phyloP scores from a whole-genome alignment of 2,797 vertebrate species.

The Manis crassicaudata region DNA sequence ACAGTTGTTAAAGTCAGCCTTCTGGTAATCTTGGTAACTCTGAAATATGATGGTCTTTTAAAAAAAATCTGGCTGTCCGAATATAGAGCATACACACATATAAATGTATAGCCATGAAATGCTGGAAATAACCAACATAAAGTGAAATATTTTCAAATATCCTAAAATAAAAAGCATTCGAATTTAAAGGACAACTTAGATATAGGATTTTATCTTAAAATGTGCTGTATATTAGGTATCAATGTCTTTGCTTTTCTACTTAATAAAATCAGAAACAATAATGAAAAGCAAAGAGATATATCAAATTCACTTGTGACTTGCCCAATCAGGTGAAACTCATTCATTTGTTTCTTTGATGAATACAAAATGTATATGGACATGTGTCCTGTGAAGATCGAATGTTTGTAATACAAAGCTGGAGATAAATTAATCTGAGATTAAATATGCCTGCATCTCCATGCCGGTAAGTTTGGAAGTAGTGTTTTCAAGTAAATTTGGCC shows the following conservation, averaged over 20 bases:
- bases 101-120: not conserved
- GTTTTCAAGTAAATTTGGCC: constrained; percentile 39
- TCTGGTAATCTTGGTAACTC: constrained; percentile 52
- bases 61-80: not conserved
- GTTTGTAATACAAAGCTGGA: constrained; percentile 26
- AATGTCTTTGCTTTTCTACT: not conserved
- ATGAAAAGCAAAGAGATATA: not conserved
- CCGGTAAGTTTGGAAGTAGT: constrained; percentile 54
- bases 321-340: not conserved
- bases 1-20: constrained; percentile 54
- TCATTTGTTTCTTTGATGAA: constrained; percentile 6
- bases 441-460: not conserved
- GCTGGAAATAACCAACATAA: constrained; percentile 9
- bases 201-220: constrained; percentile 14
- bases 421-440: constrained; percentile 45
- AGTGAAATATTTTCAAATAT: constrained; percentile 20
- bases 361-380: not conserved
- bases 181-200: not conserved
- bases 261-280: constrained; percentile 22
- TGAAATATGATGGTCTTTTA: constrained; percentile 39
- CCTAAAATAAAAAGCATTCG: not conserved
- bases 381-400: not conserved
- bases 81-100: not conserved
- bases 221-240: not conserved
- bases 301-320: constrained; percentile 6